These are phyloP conservation scores for Drosophila orosa DNA, from an alignment of 1,140 invertebrate genomes.

Conservation along the genomic window DNA sequence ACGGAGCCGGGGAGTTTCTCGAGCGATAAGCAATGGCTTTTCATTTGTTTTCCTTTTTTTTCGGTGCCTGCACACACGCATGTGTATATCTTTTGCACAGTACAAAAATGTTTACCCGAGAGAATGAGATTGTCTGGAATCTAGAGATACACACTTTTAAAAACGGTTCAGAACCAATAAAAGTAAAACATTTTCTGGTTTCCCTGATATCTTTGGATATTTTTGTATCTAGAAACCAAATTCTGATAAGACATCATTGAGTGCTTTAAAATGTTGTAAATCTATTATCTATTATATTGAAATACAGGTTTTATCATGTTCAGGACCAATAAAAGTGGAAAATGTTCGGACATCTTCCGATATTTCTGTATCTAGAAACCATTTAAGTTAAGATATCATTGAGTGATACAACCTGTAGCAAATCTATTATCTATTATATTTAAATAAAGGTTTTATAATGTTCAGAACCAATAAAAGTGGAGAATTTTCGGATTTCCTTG, in stretches of 20 bases:
- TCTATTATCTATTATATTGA: not conserved
- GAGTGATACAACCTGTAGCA: not conserved
- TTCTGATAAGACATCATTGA: not conserved
- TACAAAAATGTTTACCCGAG: constrained; percentile 17
- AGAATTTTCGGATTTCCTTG: not conserved
- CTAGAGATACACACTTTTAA: not conserved
- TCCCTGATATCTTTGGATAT: not conserved
- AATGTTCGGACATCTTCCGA: too few relatives aligned
- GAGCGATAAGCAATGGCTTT: constrained; percentile 39
- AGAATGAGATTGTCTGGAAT: not conserved
- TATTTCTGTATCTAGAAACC: not conserved
- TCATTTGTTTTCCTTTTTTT: not conserved
- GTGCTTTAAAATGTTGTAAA: not conserved
- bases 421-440: not conserved
- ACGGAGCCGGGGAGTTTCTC: constrained; percentile 22
- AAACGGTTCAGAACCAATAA: not conserved
- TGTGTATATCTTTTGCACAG: constrained; percentile 40
- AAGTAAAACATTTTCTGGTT: not conserved
- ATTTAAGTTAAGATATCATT: not conserved
- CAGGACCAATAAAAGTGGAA: not conserved
- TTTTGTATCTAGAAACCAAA: not conserved
- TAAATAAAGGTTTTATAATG: not conserved
- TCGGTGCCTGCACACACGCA: constrained; percentile 7
- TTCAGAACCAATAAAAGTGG: not conserved
- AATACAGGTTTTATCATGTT: not conserved